Evolutionary conservation across 2,113 vertebrate genomes (phyloP), one percentile per base, ranked within the genome.

Genomic region (Apodemus sylvaticus): DNA sequence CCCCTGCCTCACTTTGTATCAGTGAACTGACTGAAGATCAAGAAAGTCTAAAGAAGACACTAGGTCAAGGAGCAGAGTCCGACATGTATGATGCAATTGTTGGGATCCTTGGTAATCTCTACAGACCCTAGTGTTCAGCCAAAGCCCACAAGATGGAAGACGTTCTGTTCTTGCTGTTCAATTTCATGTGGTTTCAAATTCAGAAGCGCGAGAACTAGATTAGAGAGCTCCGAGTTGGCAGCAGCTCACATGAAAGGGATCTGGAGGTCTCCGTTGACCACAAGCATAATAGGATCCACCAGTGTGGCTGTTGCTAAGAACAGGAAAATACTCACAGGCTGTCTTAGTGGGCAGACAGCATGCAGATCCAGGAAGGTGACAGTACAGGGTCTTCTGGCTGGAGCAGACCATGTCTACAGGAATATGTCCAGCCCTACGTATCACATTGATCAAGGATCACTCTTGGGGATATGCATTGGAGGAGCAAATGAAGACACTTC

Each of bases 101-200:
- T 7, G 16, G 82, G 79, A 58, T 62, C 71, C 79, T 45, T 3
- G 68, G 31, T 76, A n/a, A 90, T 71, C 90, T 90, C 88, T 26
- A 3, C 11, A 45, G 96, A 88, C 90, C 88, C 85, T 7, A 14
- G 19, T 0, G 36, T 94, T 81, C 55, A 11, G 95, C 96, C 95
- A 94, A 96, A 97, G 86, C 95, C 94, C 79, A 17, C 87, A 82
- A 88, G 96, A 97, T 88, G 96, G 97, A 97, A 97, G 94, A 55
- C 36, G 76, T 96, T 96, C 96, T 96, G 76, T 42, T 17, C n/a
- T 12, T 8, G 73, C 87, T 90, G 78, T 95, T 94, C 95, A 90
- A 7, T 92, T 96, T 94, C 64, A 85, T 98, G 97, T 96, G 97
- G 97, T 97, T 97, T 98, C 85, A 42, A 79, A 96, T 96, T 97